Evolutionary conservation across 1,140 invertebrate species (phyloP).

Genomic region (Diabrotica undecimpunctata): DNA sequence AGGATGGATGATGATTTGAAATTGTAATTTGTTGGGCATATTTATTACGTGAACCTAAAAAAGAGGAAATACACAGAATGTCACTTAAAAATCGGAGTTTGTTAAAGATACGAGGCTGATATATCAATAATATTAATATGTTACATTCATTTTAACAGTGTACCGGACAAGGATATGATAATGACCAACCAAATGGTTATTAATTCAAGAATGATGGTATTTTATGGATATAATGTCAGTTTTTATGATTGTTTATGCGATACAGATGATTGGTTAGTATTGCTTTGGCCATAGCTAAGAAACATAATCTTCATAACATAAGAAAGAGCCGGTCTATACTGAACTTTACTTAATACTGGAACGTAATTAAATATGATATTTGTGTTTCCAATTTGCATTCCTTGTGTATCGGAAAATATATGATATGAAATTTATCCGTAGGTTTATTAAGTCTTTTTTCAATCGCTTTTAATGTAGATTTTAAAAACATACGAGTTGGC

Average conservation of each 20-base stretch:
- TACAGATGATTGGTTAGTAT: constrained; percentile 49
- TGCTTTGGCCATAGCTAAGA: constrained; percentile 26
- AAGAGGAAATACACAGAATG: no score
- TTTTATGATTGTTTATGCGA: constrained; percentile 49
- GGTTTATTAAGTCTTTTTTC: constrained; percentile 3
- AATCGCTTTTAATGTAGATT: background rate
- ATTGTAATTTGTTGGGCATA: no score
- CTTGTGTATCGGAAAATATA: constrained; percentile 9
- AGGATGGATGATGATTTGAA: no score
- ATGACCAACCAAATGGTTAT: constrained; percentile 39
- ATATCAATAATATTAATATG: no score
- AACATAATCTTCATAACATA: constrained; percentile 27
- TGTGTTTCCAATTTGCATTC: constrained; percentile 29
- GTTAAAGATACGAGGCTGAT: no score
- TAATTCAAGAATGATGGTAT: constrained; percentile 45
- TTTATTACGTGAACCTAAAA: no score
- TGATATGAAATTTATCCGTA: background rate
- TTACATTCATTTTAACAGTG: constrained; percentile 15
- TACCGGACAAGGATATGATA: constrained; percentile 44
- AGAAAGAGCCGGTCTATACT: constrained; percentile 9
- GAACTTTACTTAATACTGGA: constrained; percentile 16
- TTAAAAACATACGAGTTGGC: background rate
- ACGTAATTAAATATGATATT: constrained; percentile 39
- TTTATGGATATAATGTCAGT: constrained; percentile 46
- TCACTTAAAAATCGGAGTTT: no score